Conservation (phyloP, 2,113 vertebrate species). For the Capra hircus region DNA sequence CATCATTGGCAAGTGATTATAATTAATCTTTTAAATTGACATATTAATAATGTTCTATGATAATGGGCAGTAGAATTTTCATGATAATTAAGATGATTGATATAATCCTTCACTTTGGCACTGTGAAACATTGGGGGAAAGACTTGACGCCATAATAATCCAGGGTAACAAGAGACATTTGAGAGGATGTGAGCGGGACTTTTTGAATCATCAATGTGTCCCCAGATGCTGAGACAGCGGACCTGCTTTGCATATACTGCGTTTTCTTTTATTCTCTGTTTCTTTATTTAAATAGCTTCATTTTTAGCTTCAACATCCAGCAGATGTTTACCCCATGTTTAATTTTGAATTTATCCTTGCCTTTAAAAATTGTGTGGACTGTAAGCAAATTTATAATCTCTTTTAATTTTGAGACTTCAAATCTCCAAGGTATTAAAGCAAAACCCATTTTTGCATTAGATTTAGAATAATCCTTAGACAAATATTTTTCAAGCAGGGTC, state of each 20-base stretch:
- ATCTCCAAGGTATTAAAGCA: not conserved
- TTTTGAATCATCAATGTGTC: not conserved
- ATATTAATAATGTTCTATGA: not conserved
- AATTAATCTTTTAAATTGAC: not conserved
- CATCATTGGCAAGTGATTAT: not conserved
- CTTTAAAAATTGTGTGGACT: not conserved
- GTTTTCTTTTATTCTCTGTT: not conserved
- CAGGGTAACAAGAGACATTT: not conserved
- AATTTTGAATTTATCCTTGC: constrained; percentile 22
- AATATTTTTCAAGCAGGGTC: not conserved
- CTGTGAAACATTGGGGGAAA: not conserved
- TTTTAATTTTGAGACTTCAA: not conserved
- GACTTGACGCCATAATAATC: not conserved
- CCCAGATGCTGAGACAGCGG: not conserved
- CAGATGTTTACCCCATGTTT: constrained; percentile 19
- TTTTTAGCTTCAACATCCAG: not conserved
- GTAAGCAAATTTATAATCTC: not conserved
- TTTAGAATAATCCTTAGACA: not conserved
- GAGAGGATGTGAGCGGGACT: not conserved
- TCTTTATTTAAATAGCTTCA: constrained; percentile 24
- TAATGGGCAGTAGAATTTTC: not conserved
- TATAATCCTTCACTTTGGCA: not conserved
- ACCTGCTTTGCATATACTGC: not conserved
- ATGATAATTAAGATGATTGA: not conserved
- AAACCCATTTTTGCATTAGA: not conserved